Base-by-base conservation (phyloP, 2,797 vertebrate genomes). In the Gymnodraco acuticeps region DNA sequence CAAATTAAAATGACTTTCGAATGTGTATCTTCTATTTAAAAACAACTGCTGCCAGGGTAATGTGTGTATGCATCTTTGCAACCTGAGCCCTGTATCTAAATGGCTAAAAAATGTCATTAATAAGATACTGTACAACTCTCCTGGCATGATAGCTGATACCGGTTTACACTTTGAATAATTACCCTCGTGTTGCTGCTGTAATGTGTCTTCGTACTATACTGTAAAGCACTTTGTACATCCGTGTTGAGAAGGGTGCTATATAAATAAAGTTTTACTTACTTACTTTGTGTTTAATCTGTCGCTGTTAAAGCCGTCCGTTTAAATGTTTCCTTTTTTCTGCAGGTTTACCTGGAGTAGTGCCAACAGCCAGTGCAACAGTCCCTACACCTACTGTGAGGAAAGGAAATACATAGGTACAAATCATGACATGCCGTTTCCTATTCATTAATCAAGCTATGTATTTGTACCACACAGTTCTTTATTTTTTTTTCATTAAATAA, bases 291-390 rank as follows among this genome's bases (percentile, higher is more conserved):
- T 41, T 81, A 47, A 31, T 68, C 50, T 38, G 5, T 27, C 2
- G 8, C 14, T 62, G 13, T 69, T 70, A 27, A 27, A 27, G 27
- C 27, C 27, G 27, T 27, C 7, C n/a, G 0, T 53, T 65, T 0
- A 58, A 67, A 46, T 61, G 50, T 62, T 60, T 83, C 52, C 33
- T 66, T 72, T n/a, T 88, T 41, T 65, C 50, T 82, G 19, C 80
- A 94, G 94, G 73, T 95, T 95, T 70, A 90, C 91, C 4, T 96
- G 95, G 95, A 93, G 76, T 62, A 93, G 82, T 75, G 86, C 87
- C 84, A 92, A 90, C 88, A 93, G 71, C 75, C 93, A 94, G 3
- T 92, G 92, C 89, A 89, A 88, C 82, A 88, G 64, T 77, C 88
- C 92, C 6, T 95, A 93, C 80, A 54, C 88, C 53, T 95, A 94